Evolutionary conservation across 1,140 invertebrate species (phyloP).

Genomic region (Aphis gossypii): DNA sequence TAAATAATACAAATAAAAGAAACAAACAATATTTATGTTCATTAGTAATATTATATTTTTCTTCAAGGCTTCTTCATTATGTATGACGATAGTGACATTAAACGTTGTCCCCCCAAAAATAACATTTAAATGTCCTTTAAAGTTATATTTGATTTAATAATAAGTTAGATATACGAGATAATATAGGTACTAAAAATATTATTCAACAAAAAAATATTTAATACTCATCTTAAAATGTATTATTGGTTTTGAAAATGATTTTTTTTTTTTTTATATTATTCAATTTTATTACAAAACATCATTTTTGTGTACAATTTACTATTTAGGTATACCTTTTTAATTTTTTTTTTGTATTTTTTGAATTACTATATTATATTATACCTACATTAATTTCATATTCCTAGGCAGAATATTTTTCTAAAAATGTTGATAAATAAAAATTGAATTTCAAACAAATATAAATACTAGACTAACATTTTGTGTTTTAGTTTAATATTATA

Average conservation of each 20-base stretch:
- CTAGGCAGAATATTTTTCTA: too few relatives aligned
- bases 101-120: neutral
- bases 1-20: too few relatives aligned
- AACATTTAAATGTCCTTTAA: slow-evolving; percentile 26
- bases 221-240: neutral
- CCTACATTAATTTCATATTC: too few relatives aligned
- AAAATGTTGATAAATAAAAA: too few relatives aligned
- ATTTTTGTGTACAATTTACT: neutral
- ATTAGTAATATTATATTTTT: neutral
- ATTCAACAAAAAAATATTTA: neutral
- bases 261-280: neutral
- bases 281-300: neutral
- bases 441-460: too few relatives aligned
- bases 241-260: neutral
- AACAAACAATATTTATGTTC: neutral
- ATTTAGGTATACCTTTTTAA: too few relatives aligned
- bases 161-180: neutral
- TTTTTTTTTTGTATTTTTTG: too few relatives aligned
- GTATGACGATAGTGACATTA: slow-evolving; percentile 16
- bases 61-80: slow-evolving; percentile 6
- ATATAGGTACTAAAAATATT: neutral
- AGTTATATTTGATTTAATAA: neutral
- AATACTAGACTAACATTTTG: too few relatives aligned
- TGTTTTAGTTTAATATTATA: too few relatives aligned
- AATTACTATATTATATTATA: too few relatives aligned